A percentile compares a stretch with the other conserved stretches of the same genome.
These are phyloP conservation scores for Eucera pruinosa DNA, from an alignment of 2,888 invertebrate species.

Conservation along the genomic window DNA sequence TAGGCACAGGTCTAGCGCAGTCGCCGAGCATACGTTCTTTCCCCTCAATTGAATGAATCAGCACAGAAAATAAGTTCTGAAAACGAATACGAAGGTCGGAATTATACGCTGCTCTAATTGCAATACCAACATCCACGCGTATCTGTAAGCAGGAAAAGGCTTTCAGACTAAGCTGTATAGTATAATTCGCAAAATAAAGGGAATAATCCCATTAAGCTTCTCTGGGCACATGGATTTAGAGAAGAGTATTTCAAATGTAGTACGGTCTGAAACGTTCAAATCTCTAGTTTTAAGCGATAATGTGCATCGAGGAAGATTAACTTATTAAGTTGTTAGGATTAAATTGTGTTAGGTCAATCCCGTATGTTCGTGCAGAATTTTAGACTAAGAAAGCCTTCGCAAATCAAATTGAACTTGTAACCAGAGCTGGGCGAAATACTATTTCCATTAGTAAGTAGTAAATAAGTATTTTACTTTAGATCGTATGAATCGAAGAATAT, in stretches of 20 bases:
- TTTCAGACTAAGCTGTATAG: not conserved
- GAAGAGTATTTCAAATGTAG: not conserved
- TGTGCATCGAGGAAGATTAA: too few relatives aligned
- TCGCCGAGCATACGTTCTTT: not conserved
- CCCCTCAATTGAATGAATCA: constrained; percentile 19
- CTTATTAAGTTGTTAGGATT: too few relatives aligned
- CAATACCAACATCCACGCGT: not conserved
- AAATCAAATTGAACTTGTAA: too few relatives aligned
- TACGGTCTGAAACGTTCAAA: not conserved
- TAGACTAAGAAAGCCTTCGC: too few relatives aligned
- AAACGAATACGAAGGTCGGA: not conserved
- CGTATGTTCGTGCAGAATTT: too few relatives aligned
- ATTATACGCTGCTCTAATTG: not conserved
- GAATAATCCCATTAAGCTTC: not conserved
- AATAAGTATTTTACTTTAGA: too few relatives aligned
- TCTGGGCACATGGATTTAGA: not conserved
- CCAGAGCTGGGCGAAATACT: too few relatives aligned
- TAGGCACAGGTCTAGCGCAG: constrained; percentile 8
- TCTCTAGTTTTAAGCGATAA: too few relatives aligned
- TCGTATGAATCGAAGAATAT: too few relatives aligned
- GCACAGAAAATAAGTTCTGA: constrained; percentile 17
- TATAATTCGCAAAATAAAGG: constrained; percentile 4
- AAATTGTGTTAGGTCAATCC: too few relatives aligned
- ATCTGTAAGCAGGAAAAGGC: not conserved
- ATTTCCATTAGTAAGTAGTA: too few relatives aligned